Percentiles rank a stretch among this genome's conserved stretches.
phyloP scores from a whole-genome alignment of 2,888 invertebrate genomes.

The Amphimallon solstitiale region DNA sequence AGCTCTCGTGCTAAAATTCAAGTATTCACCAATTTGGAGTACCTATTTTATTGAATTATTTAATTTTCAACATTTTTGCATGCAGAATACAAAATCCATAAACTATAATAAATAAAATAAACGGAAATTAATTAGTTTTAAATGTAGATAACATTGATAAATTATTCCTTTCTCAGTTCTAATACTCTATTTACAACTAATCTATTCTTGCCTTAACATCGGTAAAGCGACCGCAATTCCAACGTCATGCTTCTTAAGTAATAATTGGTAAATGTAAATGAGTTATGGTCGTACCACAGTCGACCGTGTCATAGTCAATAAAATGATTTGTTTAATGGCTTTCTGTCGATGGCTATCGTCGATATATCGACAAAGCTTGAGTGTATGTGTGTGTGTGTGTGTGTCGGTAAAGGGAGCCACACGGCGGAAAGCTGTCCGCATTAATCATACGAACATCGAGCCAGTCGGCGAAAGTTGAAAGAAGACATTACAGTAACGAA shows the following conservation, averaged over 20 bases:
- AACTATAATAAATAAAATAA: no score
- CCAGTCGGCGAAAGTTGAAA: slow-evolving; percentile 62
- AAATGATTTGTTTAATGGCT: slow-evolving; percentile 55
- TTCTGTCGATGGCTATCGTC: slow-evolving; percentile 51
- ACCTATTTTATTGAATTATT: no score
- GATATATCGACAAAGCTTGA: slow-evolving; percentile 46
- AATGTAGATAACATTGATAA: no score
- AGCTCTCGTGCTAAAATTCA: no score
- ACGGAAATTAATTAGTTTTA: no score
- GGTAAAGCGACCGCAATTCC: background rate
- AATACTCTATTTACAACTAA: no score
- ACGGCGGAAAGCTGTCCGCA: slow-evolving; percentile 21
- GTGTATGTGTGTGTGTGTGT: slow-evolving; percentile 40
- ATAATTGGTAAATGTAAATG: slow-evolving; percentile 33
- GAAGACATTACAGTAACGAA: slow-evolving; percentile 64
- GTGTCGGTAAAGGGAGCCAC: slow-evolving; percentile 8
- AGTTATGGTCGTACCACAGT: slow-evolving; percentile 41
- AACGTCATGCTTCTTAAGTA: slow-evolving; percentile 19
- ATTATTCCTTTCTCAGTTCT: no score
- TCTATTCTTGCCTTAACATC: no score
- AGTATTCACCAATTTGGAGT: no score
- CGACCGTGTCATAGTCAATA: slow-evolving; percentile 48
- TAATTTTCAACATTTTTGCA: no score
- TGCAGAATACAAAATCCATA: no score
- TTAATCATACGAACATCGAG: slow-evolving; percentile 50